Conservation (phyloP, 2,797 vertebrate species). For the Apogon hyalosoma region DNA sequence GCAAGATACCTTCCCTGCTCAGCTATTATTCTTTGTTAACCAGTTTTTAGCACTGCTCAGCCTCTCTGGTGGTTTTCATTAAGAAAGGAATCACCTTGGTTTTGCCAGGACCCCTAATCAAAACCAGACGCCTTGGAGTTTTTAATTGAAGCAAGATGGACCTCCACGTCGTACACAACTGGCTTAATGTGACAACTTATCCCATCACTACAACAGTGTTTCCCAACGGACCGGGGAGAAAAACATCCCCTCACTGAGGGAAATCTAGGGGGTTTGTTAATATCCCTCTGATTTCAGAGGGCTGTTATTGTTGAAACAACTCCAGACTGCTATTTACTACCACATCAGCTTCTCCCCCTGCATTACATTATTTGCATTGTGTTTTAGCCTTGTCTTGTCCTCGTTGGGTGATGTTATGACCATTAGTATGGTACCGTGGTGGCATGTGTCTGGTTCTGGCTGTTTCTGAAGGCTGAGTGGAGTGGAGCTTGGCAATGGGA, state of each 20-base stretch:
- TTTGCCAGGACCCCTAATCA: slow-evolving; percentile 86
- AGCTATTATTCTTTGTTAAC: slow-evolving; percentile 86
- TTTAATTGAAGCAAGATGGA: slow-evolving; percentile 90
- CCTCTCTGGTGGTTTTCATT: slow-evolving; percentile 87
- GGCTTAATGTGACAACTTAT: slow-evolving; percentile 88
- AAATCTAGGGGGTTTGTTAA: slow-evolving; percentile 76
- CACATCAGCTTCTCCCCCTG: slow-evolving; percentile 59
- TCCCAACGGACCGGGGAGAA: slow-evolving; percentile 74
- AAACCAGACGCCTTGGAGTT: slow-evolving; percentile 83
- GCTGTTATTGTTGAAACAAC: slow-evolving; percentile 77
- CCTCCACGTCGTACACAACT: slow-evolving; percentile 86
- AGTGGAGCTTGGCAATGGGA: slow-evolving; percentile 61
- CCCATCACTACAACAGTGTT: slow-evolving; percentile 85
- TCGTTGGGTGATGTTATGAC: slow-evolving; percentile 57
- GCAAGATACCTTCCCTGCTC: slow-evolving; percentile 76
- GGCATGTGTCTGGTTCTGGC: slow-evolving; percentile 64
- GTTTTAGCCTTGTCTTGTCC: slow-evolving; percentile 42
- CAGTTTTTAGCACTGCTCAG: slow-evolving; percentile 85
- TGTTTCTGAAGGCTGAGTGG: slow-evolving; percentile 51
- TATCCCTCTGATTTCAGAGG: slow-evolving; percentile 79
- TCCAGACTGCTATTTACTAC: slow-evolving; percentile 77
- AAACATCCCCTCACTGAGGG: slow-evolving; percentile 76
- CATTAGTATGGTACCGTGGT: slow-evolving; percentile 52
- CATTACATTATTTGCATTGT: slow-evolving; percentile 67
- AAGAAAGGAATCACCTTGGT: slow-evolving; percentile 88